Percentiles rank a stretch among this genome's conserved stretches.
These are phyloP conservation scores for Apomyelois bistriatella DNA, from an alignment of 2,888 invertebrate species.

Conservation along the genomic window DNA sequence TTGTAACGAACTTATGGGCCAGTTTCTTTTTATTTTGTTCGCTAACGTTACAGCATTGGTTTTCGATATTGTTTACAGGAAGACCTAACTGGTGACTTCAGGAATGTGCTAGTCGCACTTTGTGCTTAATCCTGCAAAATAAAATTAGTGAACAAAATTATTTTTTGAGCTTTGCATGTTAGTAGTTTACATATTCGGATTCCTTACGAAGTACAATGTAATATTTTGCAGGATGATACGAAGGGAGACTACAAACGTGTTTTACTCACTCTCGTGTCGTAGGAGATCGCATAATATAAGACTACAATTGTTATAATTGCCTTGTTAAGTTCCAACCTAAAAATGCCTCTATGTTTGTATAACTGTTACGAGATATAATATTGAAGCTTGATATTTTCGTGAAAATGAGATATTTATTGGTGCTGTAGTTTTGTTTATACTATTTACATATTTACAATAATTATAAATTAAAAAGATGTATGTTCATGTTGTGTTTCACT, in stretches of 20 bases:
- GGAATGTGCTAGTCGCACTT: slow-evolving; percentile 82
- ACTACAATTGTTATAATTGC: slow-evolving; percentile 34
- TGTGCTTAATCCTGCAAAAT: slow-evolving; percentile 72
- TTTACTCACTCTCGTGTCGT: slow-evolving; percentile 79
- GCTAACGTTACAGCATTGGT: slow-evolving; percentile 54
- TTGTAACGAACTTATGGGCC: slow-evolving; percentile 62
- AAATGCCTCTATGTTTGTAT: slow-evolving; percentile 70
- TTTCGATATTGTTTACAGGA: slow-evolving; percentile 80
- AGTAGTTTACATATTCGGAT: slow-evolving; percentile 31
- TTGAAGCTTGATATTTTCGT: slow-evolving; percentile 75
- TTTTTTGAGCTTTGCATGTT: slow-evolving; percentile 53
- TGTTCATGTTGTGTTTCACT: slow-evolving; percentile 54
- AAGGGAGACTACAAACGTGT: slow-evolving; percentile 85
- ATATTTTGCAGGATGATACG: slow-evolving; percentile 83
- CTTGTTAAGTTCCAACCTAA: slow-evolving; percentile 50
- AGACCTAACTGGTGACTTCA: slow-evolving; percentile 85
- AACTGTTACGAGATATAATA: slow-evolving; percentile 60
- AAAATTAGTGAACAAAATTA: slow-evolving; percentile 42
- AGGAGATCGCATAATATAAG: slow-evolving; percentile 59
- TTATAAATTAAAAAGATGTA: slow-evolving; percentile 70
- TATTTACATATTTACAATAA: slow-evolving; percentile 63
- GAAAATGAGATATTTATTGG: slow-evolving; percentile 78
- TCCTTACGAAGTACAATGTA: slow-evolving; percentile 57
- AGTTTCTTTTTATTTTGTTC: slow-evolving; percentile 53
- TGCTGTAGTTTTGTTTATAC: slow-evolving; percentile 76